Percentiles rank a stretch among this genome's conserved stretches.
phyloP scores from a whole-genome alignment of 2,113 vertebrate species.

The Seriola rivoliana region DNA sequence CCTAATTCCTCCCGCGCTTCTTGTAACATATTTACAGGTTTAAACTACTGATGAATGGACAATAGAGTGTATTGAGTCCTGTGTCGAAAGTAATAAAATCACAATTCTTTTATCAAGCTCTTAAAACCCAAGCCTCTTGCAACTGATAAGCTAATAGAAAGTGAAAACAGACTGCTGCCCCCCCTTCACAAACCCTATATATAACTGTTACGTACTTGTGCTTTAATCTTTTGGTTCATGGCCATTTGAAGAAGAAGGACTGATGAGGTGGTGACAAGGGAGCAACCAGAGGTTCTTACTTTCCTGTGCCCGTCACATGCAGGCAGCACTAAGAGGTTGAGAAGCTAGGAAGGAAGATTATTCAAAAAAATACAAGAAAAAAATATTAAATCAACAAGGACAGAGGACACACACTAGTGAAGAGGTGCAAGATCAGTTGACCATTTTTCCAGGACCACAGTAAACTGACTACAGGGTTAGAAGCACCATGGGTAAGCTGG shows the following conservation, averaged over 20 bases:
- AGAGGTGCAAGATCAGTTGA: neutral
- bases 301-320: neutral
- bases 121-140: neutral
- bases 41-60: neutral
- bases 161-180: neutral
- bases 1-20: neutral
- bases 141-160: conserved; percentile 49
- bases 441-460: neutral
- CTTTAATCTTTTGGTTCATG: too few relatives aligned
- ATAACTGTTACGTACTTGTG: neutral
- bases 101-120: neutral
- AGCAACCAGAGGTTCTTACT: neutral
- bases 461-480: neutral
- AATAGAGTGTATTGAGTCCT: too few relatives aligned
- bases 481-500: conserved; percentile 48
- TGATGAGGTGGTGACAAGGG: neutral
- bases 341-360: neutral
- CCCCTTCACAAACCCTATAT: neutral
- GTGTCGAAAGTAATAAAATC: neutral
- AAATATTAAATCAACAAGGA: neutral
- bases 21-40: conserved; percentile 9
- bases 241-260: neutral
- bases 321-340: neutral
- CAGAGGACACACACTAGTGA: neutral
- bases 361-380: neutral